Base-by-base conservation (phyloP, 2,888 invertebrate genomes). In the Drosophila picticornis region DNA sequence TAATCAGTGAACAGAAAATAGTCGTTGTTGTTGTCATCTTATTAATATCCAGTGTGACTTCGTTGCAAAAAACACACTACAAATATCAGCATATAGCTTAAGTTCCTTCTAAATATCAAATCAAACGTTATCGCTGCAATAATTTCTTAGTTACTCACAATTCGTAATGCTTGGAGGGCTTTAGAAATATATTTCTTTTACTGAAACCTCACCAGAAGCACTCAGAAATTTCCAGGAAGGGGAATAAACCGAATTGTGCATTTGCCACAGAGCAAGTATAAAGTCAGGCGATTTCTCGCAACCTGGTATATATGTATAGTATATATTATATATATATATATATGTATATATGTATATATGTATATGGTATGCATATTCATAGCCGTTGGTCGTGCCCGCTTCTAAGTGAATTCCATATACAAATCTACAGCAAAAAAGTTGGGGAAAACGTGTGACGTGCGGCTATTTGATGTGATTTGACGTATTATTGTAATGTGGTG, bases 391-490 rank as follows among this genome's bases (percentile, higher is more conserved):
- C 55, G 59, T 71, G 68, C 56, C 71, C 75, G 76, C 72, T 65
- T 77, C 63, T 56, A 83, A 70, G 27, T 51, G 11, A 36, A 68
- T 72, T 72, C 65, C 61, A 74, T 76, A 68, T 65, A 70, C 48
- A 81, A 75, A 64, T 36, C 22, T 51, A 50, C 36, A 62, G 56
- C 67, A 66, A 53, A 22, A 22, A 72, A 53, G 34, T 50, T n/a
- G 65, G 61, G 53, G 56, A 27, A 27, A 63, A 50, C 66, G 66
- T 27, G 48, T 89, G 87, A 87, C 87, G 84, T 74, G 72, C 73
- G 71, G 59, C 55, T 62, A 72, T 83, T 88, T 77, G 83, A 86
- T 86, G 78, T 70, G 84, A 84, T 86, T 88, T 88, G 86, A 84
- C 83, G 88, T 75, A 80, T 73, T 86, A 82, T 76, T 84, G 74